phyloP scores from a whole-genome alignment of 2,888 invertebrate species.

The Cyrtodaria siliqua region DNA sequence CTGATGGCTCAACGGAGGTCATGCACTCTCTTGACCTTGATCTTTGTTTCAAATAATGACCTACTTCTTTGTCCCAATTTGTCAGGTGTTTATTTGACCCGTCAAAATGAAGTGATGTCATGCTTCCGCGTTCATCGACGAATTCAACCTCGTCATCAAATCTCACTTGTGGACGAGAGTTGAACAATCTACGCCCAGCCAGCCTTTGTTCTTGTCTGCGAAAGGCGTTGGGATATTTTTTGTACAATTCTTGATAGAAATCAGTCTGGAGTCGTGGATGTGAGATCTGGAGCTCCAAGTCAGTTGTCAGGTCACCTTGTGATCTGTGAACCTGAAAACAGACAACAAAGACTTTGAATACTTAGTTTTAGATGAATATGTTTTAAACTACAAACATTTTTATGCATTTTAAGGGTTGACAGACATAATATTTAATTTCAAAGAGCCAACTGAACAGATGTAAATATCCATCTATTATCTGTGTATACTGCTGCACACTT shows the following conservation, averaged over 20 bases:
- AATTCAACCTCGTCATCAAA: constrained; percentile 61
- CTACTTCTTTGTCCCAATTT: constrained; percentile 62
- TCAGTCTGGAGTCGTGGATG: constrained; percentile 54
- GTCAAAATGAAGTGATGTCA: constrained; percentile 20
- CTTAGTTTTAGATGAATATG: too few species aligned
- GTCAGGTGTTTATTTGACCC: constrained; percentile 50
- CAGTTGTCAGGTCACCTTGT: constrained; percentile 46
- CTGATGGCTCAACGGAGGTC: constrained; percentile 61
- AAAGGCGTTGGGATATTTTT: constrained; percentile 69
- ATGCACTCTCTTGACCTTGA: constrained; percentile 50
- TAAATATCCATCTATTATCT: too few species aligned
- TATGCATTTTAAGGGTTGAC: too few species aligned
- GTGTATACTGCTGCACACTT: too few species aligned
- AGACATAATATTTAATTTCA: too few species aligned
- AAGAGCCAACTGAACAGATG: too few species aligned
- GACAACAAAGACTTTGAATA: neutral
- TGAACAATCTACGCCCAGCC: constrained; percentile 59
- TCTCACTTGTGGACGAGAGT: constrained; percentile 59
- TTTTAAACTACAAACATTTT: too few species aligned
- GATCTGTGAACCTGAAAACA: constrained; percentile 56
- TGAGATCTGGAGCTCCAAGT: constrained; percentile 28
- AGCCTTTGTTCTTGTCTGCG: constrained; percentile 45
- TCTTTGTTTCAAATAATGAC: constrained; percentile 41
- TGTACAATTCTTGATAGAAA: constrained; percentile 63
- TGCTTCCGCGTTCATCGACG: constrained; percentile 24